phyloP scores from a whole-genome alignment of 2,797 vertebrate species.

The Clarias pachynema region DNA sequence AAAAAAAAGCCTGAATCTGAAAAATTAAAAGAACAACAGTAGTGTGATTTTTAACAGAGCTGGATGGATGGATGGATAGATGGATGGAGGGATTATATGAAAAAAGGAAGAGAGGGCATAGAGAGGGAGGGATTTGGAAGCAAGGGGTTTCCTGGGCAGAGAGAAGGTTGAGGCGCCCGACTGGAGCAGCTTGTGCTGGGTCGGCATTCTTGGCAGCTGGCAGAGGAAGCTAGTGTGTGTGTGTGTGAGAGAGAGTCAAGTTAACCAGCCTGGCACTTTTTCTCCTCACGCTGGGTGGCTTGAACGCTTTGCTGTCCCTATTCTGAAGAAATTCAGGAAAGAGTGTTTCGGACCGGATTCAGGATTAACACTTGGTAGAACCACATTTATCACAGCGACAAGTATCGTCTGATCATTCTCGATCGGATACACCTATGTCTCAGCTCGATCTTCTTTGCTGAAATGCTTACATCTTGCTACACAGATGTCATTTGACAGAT shows the following conservation, averaged over 20 bases:
- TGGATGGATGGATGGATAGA: slow-evolving; percentile 7
- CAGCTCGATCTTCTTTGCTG: not conserved
- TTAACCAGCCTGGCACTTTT: slow-evolving; percentile 17
- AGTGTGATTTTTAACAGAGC: not conserved
- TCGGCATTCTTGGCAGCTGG: slow-evolving; percentile 46
- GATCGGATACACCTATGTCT: not conserved
- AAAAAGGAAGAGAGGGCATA: slow-evolving; percentile 30
- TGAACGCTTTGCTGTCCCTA: not conserved
- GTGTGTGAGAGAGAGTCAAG: slow-evolving; percentile 25
- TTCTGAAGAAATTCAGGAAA: not conserved
- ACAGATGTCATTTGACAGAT: not conserved
- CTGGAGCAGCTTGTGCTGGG: slow-evolving; percentile 36
- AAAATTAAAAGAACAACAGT: not conserved
- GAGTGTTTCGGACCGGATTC: not conserved
- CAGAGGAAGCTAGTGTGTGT: slow-evolving; percentile 36
- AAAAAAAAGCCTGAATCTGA: too few species aligned
- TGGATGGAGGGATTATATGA: slow-evolving; percentile 13
- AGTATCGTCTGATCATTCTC: not conserved
- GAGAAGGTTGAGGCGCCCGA: slow-evolving; percentile 44
- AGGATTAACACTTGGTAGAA: too few species aligned
- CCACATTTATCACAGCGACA: not conserved
- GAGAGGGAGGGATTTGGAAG: slow-evolving; percentile 16
- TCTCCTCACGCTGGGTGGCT: slow-evolving; percentile 13
- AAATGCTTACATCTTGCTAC: not conserved
- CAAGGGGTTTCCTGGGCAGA: slow-evolving; percentile 44